Evolutionary conservation across 53 echinoderm and acorn worm genomes (phyloP), one percentile per base, ranked within the genome.

Genomic region (Zoroaster sp.): DNA sequence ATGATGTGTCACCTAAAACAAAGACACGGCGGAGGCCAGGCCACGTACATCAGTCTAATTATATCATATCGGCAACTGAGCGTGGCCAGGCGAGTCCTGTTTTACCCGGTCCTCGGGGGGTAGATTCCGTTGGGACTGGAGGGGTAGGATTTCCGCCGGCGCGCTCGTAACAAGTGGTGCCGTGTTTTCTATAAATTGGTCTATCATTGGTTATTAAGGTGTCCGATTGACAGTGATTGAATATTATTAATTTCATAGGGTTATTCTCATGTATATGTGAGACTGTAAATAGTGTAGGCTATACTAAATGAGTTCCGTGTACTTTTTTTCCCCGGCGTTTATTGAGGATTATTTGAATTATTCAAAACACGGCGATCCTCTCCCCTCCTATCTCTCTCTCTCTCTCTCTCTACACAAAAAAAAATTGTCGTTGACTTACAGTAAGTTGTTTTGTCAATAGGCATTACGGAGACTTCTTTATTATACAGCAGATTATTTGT

Each of bases 31-130:
- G 41, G 41, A 20, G 21, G 9, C 11, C 23, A 18, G 30, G 14
- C 34, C 6, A 12, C 52, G 21, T 18, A 35, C 33, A 85, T 85
- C 70, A 85, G 85, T 85, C 85, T 85, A 85, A 85, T 85, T 85
- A 37, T 85, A 71, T 85, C 69, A 71, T 20, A 49, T 85, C 37
- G 69, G 45, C 21, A 71, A 70, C 47, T 85, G 69, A 71, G 70
- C 85, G 85, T 85, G 38, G 38, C 51, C 32, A 13, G 35, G 51
- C 38, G 10, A 70, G 49, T 31, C 55, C 30, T 30, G 47, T 18
- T 49, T 31, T 1, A n/a, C n/a, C 45, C 46, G 45, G 42, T 35
- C 67, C 54, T 20, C 11, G 30, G 41, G 81, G 63, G 81, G 11
- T 35, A 49, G 36, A 15, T n/a, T 11, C 85, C 28, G 63, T n/a